phyloP scores from a whole-genome alignment of 2,113 vertebrate species.

The Gymnogyps californianus region DNA sequence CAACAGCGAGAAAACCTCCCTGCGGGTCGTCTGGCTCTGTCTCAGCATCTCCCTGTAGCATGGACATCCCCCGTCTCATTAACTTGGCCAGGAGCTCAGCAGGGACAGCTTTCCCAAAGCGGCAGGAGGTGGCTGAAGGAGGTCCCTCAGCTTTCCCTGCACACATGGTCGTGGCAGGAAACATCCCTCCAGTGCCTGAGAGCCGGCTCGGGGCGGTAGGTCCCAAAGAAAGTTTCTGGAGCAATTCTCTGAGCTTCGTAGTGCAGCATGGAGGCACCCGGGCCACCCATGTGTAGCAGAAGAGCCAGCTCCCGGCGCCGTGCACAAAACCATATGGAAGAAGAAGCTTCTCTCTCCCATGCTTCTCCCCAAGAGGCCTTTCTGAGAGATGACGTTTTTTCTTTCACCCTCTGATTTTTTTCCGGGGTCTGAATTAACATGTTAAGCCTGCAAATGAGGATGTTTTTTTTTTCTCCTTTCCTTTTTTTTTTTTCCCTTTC shows the following conservation, averaged over 20 bases:
- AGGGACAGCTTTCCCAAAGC: neutral
- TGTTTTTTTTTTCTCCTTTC: neutral
- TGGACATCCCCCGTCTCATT: rapidly evolving
- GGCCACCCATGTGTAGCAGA: neutral
- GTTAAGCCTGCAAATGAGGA: neutral
- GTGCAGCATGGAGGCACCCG: neutral
- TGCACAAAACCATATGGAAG: neutral
- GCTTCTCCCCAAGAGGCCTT: neutral
- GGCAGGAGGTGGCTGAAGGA: neutral
- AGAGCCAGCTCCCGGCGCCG: neutral
- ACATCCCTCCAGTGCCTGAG: neutral
- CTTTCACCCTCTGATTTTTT: neutral
- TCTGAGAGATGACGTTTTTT: neutral
- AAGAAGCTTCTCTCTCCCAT: neutral
- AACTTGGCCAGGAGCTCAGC: neutral
- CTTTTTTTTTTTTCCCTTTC: neutral
- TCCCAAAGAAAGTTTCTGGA: neutral
- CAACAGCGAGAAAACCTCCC: neutral
- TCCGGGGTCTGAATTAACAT: neutral
- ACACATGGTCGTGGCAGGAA: rapidly evolving
- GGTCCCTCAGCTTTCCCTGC: neutral
- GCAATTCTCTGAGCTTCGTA: neutral
- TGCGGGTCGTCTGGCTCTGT: rapidly evolving
- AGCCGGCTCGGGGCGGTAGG: neutral
- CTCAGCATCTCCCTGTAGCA: neutral